Evolutionary conservation across 2,113 vertebrate species (phyloP).

Genomic region (Coregonus clupeaformis): DNA sequence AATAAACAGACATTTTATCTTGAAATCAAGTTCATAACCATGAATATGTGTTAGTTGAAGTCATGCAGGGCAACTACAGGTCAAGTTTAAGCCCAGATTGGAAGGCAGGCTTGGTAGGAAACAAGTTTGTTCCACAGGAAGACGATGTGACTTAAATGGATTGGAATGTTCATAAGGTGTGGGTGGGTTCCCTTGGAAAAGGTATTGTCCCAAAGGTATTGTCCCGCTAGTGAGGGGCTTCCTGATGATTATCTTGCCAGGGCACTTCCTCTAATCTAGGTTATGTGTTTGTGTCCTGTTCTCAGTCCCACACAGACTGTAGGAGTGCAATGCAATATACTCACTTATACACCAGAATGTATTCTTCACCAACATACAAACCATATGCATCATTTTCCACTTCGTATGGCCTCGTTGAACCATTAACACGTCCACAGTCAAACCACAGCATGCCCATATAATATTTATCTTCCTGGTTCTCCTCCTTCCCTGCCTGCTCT

Average conservation of each 20-base stretch:
- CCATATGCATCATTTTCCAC: too few relatives aligned
- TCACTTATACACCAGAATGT: too few relatives aligned
- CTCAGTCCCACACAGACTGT: not conserved
- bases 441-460: too few relatives aligned
- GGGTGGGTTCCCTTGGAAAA: slow-evolving; percentile 21
- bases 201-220: slow-evolving; percentile 35
- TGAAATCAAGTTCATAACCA: not conserved
- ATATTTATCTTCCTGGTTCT: too few relatives aligned
- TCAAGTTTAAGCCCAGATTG: not conserved
- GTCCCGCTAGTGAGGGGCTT: slow-evolving; percentile 23
- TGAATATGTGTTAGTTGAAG: slow-evolving; percentile 6
- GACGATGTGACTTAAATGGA: slow-evolving; percentile 22
- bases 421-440: too few relatives aligned
- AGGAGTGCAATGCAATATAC: too few relatives aligned
- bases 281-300: too few relatives aligned
- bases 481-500: slow-evolving; percentile 4
- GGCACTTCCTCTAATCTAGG: not conserved
- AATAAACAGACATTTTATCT: too few relatives aligned
- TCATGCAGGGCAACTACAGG: not conserved
- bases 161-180: slow-evolving; percentile 22
- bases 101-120: slow-evolving; percentile 10
- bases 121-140: slow-evolving; percentile 5
- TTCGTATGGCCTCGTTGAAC: too few relatives aligned
- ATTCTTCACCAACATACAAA: too few relatives aligned
- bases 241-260: not conserved